These are phyloP conservation scores for Gordius sp. DNA, from an alignment of 2,888 invertebrate genomes.

Conservation along the genomic window DNA sequence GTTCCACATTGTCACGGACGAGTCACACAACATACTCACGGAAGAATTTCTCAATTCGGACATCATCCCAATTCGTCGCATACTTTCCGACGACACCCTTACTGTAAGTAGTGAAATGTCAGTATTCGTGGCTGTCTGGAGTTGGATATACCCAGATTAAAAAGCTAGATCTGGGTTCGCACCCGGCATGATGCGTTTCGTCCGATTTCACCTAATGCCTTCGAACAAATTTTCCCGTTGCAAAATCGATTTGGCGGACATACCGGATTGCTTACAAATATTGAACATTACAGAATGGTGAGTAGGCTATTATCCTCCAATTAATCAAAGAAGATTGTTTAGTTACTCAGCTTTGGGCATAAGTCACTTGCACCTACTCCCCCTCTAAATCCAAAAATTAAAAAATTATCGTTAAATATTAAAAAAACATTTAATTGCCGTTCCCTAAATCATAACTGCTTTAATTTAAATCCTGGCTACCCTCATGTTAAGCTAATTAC, in stretches of 20 bases:
- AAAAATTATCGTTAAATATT: too few species aligned
- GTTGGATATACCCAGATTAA: not conserved
- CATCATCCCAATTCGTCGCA: not conserved
- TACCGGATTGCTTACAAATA: not conserved
- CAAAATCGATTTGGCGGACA: not conserved
- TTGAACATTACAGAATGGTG: not conserved
- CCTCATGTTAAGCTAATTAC: too few species aligned
- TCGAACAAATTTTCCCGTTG: not conserved
- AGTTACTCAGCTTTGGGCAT: too few species aligned
- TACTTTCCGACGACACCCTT: not conserved
- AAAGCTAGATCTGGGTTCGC: not conserved
- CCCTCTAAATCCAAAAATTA: too few species aligned
- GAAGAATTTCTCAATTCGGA: not conserved
- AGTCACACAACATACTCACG: not conserved
- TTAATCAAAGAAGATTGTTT: too few species aligned
- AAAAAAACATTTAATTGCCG: too few species aligned
- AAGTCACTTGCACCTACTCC: too few species aligned
- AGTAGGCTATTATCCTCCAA: too few species aligned
- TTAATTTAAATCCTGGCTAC: too few species aligned
- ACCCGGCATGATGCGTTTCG: not conserved
- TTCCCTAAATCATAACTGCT: too few species aligned
- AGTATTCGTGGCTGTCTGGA: constrained; percentile 3
- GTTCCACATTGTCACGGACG: not conserved
- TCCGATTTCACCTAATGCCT: not conserved
- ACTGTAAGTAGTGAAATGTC: constrained; percentile 7